A percentile compares a stretch with the other conserved stretches of the same genome.
phyloP scores from a whole-genome alignment of 2,113 vertebrate genomes.

The Gavia stellata region DNA sequence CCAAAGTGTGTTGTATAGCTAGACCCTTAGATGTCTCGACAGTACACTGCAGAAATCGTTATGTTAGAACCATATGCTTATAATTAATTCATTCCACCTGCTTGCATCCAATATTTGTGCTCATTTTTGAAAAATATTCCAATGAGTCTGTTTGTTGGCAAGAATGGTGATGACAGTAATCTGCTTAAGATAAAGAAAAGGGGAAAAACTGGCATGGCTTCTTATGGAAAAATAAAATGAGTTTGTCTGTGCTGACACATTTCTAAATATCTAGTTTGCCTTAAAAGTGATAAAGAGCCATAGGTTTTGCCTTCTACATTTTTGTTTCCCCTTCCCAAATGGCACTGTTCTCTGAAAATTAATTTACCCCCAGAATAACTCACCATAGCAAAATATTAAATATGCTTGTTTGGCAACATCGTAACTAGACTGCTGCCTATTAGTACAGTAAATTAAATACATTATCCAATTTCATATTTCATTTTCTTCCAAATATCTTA shows the following conservation, averaged over 20 bases:
- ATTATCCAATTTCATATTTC: conserved; percentile 42
- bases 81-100: conserved; percentile 47
- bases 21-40: not conserved
- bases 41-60: not conserved
- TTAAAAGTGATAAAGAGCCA: not conserved
- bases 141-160: conserved; percentile 22
- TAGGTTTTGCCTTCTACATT: not conserved
- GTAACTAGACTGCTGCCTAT: not conserved
- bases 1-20: not conserved
- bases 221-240: not conserved
- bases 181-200: not conserved
- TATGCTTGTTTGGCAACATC: conserved; percentile 15
- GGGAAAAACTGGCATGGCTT: not conserved
- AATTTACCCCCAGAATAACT: not conserved
- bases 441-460: conserved; percentile 29
- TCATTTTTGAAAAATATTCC: conserved; percentile 37
- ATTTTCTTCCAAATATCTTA: conserved; percentile 14
- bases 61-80: conserved; percentile 10
- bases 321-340: not conserved
- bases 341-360: not conserved
- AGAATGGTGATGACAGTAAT: not conserved
- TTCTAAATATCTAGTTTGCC: not conserved
- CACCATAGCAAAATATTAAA: conserved; percentile 20
- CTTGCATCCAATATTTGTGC: conserved; percentile 21
- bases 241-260: not conserved